Evolutionary conservation across 1,140 invertebrate species (phyloP), one percentile per base, ranked within the genome.

Genomic region (Bombus waltoni): DNA sequence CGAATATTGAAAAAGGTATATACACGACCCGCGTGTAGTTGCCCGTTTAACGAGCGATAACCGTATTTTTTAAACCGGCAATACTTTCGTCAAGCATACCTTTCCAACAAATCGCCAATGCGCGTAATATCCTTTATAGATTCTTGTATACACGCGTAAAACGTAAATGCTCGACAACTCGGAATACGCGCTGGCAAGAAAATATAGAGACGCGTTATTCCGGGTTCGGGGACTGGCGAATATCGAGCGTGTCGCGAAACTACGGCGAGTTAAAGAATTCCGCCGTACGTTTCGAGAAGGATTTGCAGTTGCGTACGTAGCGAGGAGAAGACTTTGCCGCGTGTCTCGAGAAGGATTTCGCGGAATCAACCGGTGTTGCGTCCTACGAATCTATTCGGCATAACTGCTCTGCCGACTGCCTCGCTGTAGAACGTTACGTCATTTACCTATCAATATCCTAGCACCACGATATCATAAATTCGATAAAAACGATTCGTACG

Each of bases 241-340:
- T 53, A 81, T 57, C 47, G 38, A 81, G 28, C 18, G 32, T 53
- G 13, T 38, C 66, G 15, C 28, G 22, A n/a, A 40, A n/a, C 35
- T n/a, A 59, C 25, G 38, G 40, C 28, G n/a, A 68, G 25, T 53
- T 25, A 71, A 81, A 70, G 35, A 72, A 81, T 81, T 81, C 78
- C 40, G 66, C 28, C 66, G 40, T 72, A 72, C 40, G 44, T 71
- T 57, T 71, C 66, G 53, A 22, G 66, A 71, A 71, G 28, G 66
- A 81, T 81, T 42, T 25, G 1, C 22, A 15, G 4, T 32, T 57
- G 3, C 44, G 4, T 53, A 8, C 22, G 10, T 28, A 38, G 32
- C 10, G 13, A 75, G 44, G 3, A n/a, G 40, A 35, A 32, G 9
- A 68, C 47, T 47, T 47, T 32, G 18, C 11, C 5, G 40, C 15